These are phyloP conservation scores for Azorinus chamasolen DNA, from an alignment of 2,888 invertebrate genomes.

Conservation along the genomic window DNA sequence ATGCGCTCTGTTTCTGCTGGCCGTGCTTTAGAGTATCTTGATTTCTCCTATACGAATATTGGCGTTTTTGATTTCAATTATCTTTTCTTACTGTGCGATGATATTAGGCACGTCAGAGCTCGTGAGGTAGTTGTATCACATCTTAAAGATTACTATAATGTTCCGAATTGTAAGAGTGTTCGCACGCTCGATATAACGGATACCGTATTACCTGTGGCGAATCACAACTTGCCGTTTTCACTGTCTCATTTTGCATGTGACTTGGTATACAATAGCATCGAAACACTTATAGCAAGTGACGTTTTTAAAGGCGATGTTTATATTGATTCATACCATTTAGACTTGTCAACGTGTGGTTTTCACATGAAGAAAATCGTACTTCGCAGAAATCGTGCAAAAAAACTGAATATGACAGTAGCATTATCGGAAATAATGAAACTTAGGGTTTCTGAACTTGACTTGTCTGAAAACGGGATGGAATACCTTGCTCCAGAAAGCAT, in stretches of 20 bases:
- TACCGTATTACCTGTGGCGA: background rate
- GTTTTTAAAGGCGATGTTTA: background rate
- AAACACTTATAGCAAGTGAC: background rate
- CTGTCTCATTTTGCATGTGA: no score
- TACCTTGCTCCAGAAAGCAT: slow-evolving; percentile 14
- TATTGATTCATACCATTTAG: background rate
- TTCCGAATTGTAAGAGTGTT: background rate
- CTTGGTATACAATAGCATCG: background rate
- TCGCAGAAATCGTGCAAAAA: slow-evolving; percentile 4
- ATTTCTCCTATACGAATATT: no score
- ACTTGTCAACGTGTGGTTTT: background rate
- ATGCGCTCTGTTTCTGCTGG: no score
- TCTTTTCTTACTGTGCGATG: no score
- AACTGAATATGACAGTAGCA: slow-evolving; percentile 1
- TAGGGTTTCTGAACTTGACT: slow-evolving; percentile 6
- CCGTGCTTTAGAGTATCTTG: no score
- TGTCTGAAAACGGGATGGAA: slow-evolving; percentile 17
- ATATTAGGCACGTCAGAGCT: no score
- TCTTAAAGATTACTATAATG: no score
- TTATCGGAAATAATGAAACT: background rate
- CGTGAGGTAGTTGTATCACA: no score
- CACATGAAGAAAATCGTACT: slow-evolving; percentile 7
- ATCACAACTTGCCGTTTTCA: no score
- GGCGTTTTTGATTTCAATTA: no score
- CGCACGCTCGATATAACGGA: slow-evolving; percentile 5